Percentiles rank a stretch among this genome's conserved stretches.
Conservation (phyloP, 2,113 vertebrate species). For the Lagenorhynchus albirostris region DNA sequence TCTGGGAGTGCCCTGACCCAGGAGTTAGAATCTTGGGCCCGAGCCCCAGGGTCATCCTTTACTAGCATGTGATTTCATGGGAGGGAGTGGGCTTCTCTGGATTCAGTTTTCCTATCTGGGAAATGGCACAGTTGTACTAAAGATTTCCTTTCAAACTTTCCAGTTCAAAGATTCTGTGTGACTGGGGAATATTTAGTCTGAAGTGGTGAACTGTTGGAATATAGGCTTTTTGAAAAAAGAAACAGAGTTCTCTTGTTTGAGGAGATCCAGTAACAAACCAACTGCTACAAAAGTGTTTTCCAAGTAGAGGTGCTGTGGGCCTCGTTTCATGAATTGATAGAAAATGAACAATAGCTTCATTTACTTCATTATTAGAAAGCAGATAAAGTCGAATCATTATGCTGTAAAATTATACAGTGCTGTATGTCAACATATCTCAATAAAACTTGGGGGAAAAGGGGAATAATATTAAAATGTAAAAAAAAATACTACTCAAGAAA, state of each 20-base stretch:
- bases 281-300: background rate
- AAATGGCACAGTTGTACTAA: background rate
- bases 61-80: background rate
- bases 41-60: background rate
- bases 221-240: background rate
- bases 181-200: background rate
- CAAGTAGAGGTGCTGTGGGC: background rate
- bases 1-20: background rate
- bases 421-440: background rate
- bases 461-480: background rate
- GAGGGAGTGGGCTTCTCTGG: background rate
- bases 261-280: background rate
- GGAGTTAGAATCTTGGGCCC: background rate
- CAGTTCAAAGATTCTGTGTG: background rate
- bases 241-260: background rate
- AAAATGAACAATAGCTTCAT: background rate
- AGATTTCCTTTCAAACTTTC: background rate
- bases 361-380: background rate
- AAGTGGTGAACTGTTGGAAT: background rate
- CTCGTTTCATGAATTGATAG: background rate
- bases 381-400: background rate
- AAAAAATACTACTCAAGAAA: background rate
- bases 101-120: conserved; percentile 35
- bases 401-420: background rate
- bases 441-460: background rate